phyloP scores from a whole-genome alignment of 1,140 invertebrate species.

The Drosophila carrolli region DNA sequence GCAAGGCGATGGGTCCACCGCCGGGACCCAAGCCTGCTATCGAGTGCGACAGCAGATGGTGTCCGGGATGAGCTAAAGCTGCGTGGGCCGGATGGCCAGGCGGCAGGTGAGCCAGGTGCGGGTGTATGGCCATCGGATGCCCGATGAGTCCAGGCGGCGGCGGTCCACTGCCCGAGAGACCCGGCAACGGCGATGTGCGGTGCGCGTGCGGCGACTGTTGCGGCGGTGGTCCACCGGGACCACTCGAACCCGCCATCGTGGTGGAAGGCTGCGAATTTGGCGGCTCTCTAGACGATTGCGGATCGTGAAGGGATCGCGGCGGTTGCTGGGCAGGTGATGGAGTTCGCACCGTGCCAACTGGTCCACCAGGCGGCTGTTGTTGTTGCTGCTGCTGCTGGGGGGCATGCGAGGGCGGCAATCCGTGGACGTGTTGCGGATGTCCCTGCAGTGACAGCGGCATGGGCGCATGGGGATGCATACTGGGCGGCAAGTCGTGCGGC shows the following conservation, averaged over 20 bases:
- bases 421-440: conserved; percentile 65
- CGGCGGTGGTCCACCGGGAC: conserved; percentile 45
- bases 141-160: conserved; percentile 74
- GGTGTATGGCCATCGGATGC: conserved; percentile 80
- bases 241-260: conserved; percentile 44
- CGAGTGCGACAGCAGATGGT: conserved; percentile 77
- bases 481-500: conserved; percentile 72
- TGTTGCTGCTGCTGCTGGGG: conserved; percentile 72
- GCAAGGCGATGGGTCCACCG: conserved; percentile 71
- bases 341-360: conserved; percentile 81
- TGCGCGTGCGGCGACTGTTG: conserved; percentile 78
- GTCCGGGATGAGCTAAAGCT: conserved; percentile 73
- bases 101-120: conserved; percentile 78
- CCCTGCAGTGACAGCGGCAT: conserved; percentile 77
- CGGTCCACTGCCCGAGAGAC: conserved; percentile 58
- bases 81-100: conserved; percentile 81
- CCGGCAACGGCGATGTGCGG: conserved; percentile 77
- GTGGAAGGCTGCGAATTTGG: conserved; percentile 64
- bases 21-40: conserved; percentile 76
- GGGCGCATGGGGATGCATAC: conserved; percentile 75
- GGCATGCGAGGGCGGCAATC: conserved; percentile 66
- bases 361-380: conserved; percentile 82
- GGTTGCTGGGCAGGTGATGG: conserved; percentile 80
- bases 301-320: conserved; percentile 68
- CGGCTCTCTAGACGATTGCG: conserved; percentile 57